Evolutionary conservation across 2,888 invertebrate species (phyloP).

Genomic region (Oscheius myriophilus): DNA sequence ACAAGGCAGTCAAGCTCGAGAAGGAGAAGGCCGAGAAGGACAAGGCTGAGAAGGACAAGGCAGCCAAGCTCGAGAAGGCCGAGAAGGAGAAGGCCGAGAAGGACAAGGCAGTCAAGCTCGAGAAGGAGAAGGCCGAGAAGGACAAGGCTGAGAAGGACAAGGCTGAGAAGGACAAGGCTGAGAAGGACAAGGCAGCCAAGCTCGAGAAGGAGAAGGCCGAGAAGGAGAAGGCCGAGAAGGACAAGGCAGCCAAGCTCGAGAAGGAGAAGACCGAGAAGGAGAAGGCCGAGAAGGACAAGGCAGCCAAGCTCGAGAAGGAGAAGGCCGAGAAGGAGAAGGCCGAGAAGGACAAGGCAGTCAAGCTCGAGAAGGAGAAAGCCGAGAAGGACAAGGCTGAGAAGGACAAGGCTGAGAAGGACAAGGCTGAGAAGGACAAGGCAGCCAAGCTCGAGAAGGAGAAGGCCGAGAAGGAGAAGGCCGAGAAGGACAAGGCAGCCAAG

Average conservation of each 20-base stretch:
- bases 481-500: slow-evolving; percentile 13
- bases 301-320: slow-evolving; percentile 6
- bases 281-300: slow-evolving; percentile 16
- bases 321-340: slow-evolving; percentile 14
- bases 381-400: slow-evolving; percentile 21
- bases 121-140: slow-evolving; percentile 15
- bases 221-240: slow-evolving; percentile 17
- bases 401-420: slow-evolving; percentile 21
- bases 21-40: slow-evolving; percentile 9
- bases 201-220: slow-evolving; percentile 6
- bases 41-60: slow-evolving; percentile 10
- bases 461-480: slow-evolving; percentile 12
- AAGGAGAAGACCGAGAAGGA: slow-evolving; percentile 16
- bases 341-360: slow-evolving; percentile 14
- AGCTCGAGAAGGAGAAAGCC: slow-evolving; percentile 4
- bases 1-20: not conserved
- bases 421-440: slow-evolving; percentile 7
- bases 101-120: slow-evolving; percentile 4
- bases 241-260: slow-evolving; percentile 5
- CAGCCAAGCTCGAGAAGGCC: slow-evolving; percentile 7
- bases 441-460: not conserved
- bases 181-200: not conserved
- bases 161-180: slow-evolving; percentile 17
- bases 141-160: slow-evolving; percentile 7
- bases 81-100: slow-evolving; percentile 16